Conservation (phyloP, 2,888 invertebrate species). For the Heliconius aoede region DNA sequence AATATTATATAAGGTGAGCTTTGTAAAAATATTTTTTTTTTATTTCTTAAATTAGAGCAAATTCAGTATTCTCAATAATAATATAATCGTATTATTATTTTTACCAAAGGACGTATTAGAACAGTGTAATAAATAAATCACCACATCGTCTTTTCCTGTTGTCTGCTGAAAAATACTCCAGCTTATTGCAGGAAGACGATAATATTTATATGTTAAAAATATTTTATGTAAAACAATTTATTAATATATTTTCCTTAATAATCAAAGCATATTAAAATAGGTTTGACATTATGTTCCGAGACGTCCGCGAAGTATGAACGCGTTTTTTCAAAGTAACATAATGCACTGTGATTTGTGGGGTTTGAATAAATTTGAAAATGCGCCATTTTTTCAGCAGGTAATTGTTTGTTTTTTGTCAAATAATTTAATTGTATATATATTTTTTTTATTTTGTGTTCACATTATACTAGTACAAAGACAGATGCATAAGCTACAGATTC, state of each 20-base stretch:
- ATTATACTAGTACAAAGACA: too few relatives aligned
- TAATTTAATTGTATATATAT: neutral
- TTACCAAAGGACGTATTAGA: neutral
- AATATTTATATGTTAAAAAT: slow-evolving; percentile 45
- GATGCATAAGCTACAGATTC: too few relatives aligned
- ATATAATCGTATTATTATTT: neutral
- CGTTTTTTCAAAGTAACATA: slow-evolving; percentile 40
- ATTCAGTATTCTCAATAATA: too few relatives aligned
- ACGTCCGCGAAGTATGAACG: slow-evolving; percentile 41
- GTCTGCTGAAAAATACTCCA: slow-evolving; percentile 52
- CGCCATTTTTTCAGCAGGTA: slow-evolving; percentile 51
- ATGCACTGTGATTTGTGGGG: slow-evolving; percentile 52
- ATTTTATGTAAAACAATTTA: slow-evolving; percentile 43
- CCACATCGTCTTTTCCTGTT: slow-evolving; percentile 50
- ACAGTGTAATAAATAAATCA: slow-evolving; percentile 35
- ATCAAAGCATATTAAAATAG: slow-evolving; percentile 38
- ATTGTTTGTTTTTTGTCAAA: slow-evolving; percentile 16
- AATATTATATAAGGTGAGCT: neutral
- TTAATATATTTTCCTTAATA: slow-evolving; percentile 46
- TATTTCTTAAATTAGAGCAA: neutral
- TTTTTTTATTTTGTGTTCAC: neutral
- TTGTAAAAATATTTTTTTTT: neutral
- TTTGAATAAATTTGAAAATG: slow-evolving; percentile 50
- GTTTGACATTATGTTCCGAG: slow-evolving; percentile 39
- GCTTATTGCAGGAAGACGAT: slow-evolving; percentile 51